Conservation (phyloP, 2,797 vertebrate species). For the Brachyalestes nurse region DNA sequence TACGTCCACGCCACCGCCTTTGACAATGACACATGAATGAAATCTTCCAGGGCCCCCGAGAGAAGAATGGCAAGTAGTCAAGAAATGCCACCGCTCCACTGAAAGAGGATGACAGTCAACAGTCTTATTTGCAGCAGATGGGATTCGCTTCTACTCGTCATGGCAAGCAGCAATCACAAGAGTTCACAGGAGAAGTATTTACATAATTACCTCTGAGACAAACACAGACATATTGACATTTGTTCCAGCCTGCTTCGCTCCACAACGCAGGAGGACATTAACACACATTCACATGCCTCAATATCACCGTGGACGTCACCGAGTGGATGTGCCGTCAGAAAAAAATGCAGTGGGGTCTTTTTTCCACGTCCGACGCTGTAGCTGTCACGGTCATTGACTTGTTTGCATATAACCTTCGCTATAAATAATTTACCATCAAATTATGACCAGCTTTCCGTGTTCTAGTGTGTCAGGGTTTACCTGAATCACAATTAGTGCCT, state of each 20-base stretch:
- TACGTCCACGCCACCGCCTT: conserved; percentile 24
- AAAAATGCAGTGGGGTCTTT: background rate
- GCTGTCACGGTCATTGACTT: conserved; percentile 21
- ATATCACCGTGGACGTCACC: background rate
- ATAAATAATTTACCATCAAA: conserved; percentile 41
- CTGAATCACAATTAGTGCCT: conserved; percentile 12
- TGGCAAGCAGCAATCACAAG: conserved; percentile 32
- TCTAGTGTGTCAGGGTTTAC: background rate
- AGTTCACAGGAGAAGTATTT: conserved; percentile 31
- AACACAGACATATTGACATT: conserved; percentile 30
- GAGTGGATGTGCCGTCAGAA: background rate
- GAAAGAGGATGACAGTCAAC: background rate
- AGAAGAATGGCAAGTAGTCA: background rate
- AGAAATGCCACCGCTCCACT: conserved; percentile 19
- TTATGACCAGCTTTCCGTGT: conserved; percentile 14
- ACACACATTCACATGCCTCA: conserved; percentile 18
- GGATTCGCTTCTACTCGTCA: background rate
- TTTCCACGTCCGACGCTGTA: conserved; percentile 1
- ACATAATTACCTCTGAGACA: conserved; percentile 20
- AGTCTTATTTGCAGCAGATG: background rate
- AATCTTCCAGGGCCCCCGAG: conserved; percentile 12
- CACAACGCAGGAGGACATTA: background rate
- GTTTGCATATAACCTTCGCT: conserved; percentile 39
- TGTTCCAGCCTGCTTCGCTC: conserved; percentile 18
- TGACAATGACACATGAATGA: background rate